Evolutionary conservation across 2,113 vertebrate species (phyloP).

Genomic region (Danionella cerebrum): DNA sequence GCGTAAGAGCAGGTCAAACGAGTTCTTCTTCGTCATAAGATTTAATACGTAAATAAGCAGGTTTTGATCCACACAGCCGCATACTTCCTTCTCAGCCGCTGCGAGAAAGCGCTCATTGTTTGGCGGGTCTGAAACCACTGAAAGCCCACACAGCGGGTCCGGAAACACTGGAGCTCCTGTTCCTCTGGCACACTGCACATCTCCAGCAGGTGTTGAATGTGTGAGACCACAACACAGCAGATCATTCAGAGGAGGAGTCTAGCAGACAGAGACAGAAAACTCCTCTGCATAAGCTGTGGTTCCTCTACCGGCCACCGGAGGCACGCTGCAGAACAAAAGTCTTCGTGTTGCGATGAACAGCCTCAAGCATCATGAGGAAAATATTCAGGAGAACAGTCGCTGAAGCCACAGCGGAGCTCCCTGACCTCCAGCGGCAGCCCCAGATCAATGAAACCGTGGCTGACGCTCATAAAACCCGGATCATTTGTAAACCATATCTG

Average conservation of each 20-base stretch:
- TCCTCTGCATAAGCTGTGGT: conserved; percentile 31
- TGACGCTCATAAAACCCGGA: conserved; percentile 30
- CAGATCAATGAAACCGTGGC: conserved; percentile 41
- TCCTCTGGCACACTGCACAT: conserved; percentile 19
- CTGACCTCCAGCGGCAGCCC: conserved; percentile 22
- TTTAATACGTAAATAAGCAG: no score
- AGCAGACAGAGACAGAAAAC: no score
- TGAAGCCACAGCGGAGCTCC: conserved; percentile 3
- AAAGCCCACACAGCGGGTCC: conserved; percentile 11
- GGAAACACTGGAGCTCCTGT: conserved; percentile 11
- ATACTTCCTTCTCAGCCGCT: not conserved
- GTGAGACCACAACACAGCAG: conserved; percentile 37
- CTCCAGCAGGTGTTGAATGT: conserved; percentile 39
- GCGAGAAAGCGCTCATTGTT: conserved; percentile 4
- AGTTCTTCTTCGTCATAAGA: no score
- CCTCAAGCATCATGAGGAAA: no score
- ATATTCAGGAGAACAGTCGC: no score
- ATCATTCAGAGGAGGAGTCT: no score
- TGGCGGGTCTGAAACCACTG: not conserved
- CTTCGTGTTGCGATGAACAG: no score
- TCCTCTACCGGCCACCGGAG: conserved; percentile 14
- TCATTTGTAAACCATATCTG: conserved; percentile 43
- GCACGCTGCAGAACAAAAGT: no score
- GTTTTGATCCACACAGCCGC: not conserved
- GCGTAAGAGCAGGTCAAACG: no score